These are phyloP conservation scores for Diceros bicornis DNA, from an alignment of 2,797 vertebrate species.

Conservation along the genomic window DNA sequence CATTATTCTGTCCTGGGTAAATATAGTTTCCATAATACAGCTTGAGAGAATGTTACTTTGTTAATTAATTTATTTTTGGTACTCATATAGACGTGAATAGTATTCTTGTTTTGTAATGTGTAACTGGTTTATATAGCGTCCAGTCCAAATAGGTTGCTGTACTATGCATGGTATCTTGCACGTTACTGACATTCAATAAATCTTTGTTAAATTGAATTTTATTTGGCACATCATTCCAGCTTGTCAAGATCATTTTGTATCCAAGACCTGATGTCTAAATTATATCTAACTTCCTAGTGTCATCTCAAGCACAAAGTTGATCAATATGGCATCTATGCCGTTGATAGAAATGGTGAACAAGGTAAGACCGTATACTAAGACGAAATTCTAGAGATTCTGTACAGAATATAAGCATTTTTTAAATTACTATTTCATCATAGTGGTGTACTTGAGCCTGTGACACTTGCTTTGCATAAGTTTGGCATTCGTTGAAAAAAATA, in stretches of 20 bases:
- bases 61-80: slow-evolving; percentile 10
- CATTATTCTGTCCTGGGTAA: neutral
- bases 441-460: neutral
- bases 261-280: slow-evolving; percentile 31
- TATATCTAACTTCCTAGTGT: neutral
- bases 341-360: slow-evolving; percentile 5
- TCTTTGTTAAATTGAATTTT: slow-evolving; percentile 63
- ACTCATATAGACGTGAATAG: neutral
- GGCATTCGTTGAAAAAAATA: neutral
- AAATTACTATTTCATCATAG: neutral
- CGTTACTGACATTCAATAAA: slow-evolving; percentile 26
- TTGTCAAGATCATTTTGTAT: slow-evolving; percentile 43
- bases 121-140: neutral
- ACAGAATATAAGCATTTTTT: neutral
- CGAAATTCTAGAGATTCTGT: neutral
- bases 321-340: neutral
- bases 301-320: neutral
- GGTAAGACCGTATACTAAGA: neutral
- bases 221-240: slow-evolving; percentile 6
- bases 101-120: neutral
- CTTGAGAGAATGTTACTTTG: neutral
- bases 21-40: neutral
- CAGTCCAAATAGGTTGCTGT: slow-evolving; percentile 12
- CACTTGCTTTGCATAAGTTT: neutral
- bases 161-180: neutral